Conservation (phyloP, 2,797 vertebrate species). For the Chelon labrosus region DNA sequence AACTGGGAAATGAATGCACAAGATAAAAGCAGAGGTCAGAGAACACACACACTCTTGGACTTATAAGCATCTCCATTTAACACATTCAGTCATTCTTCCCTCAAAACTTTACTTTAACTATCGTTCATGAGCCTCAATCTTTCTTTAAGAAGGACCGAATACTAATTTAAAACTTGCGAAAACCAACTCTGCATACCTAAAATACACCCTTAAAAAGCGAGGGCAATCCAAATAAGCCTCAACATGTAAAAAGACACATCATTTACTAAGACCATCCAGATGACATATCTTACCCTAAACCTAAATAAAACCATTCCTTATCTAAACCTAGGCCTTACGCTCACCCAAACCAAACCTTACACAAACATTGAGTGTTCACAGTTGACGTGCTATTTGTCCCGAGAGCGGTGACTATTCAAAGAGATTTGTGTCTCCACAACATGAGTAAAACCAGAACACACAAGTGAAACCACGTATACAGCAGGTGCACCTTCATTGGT, state of each 20-base stretch:
- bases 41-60: not conserved
- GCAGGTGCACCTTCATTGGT: conserved; percentile 41
- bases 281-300: no score
- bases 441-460: not conserved
- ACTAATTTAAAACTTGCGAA: not conserved
- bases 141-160: not conserved
- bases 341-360: no score
- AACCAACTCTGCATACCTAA: not conserved
- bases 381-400: no score
- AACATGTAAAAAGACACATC: not conserved
- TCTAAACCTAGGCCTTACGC: no score
- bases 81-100: not conserved
- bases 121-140: not conserved
- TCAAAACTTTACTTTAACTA: not conserved
- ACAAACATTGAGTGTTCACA: no score
- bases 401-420: not conserved
- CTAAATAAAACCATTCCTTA: not conserved
- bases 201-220: not conserved
- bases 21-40: conserved; percentile 40
- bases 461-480: conserved; percentile 1
- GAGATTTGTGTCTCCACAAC: no score
- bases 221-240: not conserved
- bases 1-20: conserved; percentile 27
- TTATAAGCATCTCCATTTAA: not conserved
- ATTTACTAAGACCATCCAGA: no score